Conservation (phyloP, 2,888 invertebrate species). For the Coecobrya sp. region DNA sequence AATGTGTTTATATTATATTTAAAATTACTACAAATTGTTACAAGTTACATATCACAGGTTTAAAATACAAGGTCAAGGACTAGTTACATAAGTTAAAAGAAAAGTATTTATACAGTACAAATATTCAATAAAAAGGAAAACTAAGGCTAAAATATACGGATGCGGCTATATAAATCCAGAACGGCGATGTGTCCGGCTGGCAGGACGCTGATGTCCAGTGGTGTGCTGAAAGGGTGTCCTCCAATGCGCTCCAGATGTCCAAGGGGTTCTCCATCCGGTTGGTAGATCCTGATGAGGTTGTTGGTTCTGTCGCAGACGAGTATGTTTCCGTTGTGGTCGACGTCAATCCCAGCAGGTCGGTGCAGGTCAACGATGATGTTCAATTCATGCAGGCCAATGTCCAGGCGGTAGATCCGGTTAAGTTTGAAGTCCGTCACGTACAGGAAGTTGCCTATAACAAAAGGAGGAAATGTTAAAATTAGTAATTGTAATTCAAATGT, state of each 20-base stretch:
- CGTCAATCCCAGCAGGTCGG: constrained; percentile 50
- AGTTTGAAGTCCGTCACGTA: constrained; percentile 84
- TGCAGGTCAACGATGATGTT: not conserved
- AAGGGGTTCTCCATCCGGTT: constrained; percentile 17
- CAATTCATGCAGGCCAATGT: not conserved
- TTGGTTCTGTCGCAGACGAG: constrained; percentile 49
- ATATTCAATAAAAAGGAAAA: not conserved
- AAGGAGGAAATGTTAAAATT: constrained; percentile 13
- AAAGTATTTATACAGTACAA: not conserved
- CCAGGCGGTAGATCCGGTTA: constrained; percentile 54
- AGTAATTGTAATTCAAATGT: too few relatives aligned
- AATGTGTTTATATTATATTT: too few relatives aligned
- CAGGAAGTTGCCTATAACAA: constrained; percentile 70
- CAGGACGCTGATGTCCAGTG: constrained; percentile 48
- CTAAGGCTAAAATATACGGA: constrained; percentile 27
- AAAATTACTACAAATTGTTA: too few relatives aligned
- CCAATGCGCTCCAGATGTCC: not conserved
- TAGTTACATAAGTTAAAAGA: too few relatives aligned
- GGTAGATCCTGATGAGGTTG: constrained; percentile 17
- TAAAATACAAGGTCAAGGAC: too few relatives aligned
- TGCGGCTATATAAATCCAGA: constrained; percentile 51
- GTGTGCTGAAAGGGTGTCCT: not conserved
- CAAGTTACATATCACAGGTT: too few relatives aligned
- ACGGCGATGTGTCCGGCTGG: constrained; percentile 43
- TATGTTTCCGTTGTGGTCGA: constrained; percentile 58